These are phyloP conservation scores for Spermophilus dauricus DNA, from an alignment of 2,113 vertebrate species.

Conservation along the genomic window DNA sequence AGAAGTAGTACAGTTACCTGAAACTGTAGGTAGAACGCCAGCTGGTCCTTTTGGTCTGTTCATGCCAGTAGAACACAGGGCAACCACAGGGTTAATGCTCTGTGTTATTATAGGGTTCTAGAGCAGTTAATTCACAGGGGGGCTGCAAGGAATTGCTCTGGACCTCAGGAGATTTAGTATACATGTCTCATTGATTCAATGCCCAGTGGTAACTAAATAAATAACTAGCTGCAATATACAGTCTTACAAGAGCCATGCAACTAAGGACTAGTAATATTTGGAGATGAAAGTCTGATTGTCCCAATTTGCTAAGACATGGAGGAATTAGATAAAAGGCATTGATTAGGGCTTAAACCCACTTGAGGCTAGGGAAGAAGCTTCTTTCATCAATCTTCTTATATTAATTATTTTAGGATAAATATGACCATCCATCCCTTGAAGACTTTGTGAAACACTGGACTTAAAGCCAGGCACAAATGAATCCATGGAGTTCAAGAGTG, in stretches of 20 bases:
- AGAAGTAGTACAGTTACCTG: neutral
- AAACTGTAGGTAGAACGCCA: neutral
- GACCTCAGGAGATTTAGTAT: neutral
- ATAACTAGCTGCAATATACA: neutral
- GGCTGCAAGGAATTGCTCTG: neutral
- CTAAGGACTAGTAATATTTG: neutral
- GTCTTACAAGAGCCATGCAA: neutral
- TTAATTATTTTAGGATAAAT: neutral
- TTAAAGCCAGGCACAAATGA: neutral
- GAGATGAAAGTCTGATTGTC: neutral
- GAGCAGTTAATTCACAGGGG: neutral
- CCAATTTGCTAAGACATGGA: neutral
- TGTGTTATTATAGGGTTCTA: neutral
- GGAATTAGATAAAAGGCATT: neutral
- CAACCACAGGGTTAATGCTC: neutral
- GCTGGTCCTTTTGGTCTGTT: neutral
- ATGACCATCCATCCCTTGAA: neutral
- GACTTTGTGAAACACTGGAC: neutral
- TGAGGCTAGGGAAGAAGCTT: fast-evolving
- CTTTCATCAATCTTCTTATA: neutral
- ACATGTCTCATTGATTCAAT: neutral
- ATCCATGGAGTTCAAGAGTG: neutral
- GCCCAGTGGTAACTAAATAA: neutral
- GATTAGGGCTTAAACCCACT: neutral
- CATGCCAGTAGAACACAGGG: neutral